Evolutionary conservation across 2,888 invertebrate genomes (phyloP).

Genomic region (Drosophila fungiperda): DNA sequence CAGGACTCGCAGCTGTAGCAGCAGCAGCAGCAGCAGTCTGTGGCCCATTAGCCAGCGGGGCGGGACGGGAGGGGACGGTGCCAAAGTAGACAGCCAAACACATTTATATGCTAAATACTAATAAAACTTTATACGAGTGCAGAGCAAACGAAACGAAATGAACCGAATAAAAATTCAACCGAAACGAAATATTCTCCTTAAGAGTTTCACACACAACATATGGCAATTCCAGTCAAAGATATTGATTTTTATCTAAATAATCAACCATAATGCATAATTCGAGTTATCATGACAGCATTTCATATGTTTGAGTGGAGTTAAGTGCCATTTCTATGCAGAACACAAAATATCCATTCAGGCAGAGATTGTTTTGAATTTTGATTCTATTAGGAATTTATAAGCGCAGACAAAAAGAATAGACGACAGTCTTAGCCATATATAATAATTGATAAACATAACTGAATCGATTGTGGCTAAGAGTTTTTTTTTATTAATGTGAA

Average conservation of each 20-base stretch:
- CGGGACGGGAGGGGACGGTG: neutral
- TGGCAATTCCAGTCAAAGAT: conserved; percentile 17
- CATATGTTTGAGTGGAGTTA: neutral
- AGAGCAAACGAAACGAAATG: neutral
- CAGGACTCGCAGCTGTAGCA: conserved; percentile 46
- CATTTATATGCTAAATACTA: conserved; percentile 72
- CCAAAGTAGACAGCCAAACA: conserved; percentile 45
- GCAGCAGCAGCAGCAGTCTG: conserved; percentile 24
- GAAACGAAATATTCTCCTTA: neutral
- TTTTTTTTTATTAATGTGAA: too few relatives aligned
- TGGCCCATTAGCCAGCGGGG: conserved; percentile 53
- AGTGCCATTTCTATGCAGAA: neutral
- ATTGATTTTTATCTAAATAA: conserved; percentile 23
- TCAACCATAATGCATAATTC: conserved; percentile 9
- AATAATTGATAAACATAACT: neutral
- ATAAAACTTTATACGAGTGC: conserved; percentile 51
- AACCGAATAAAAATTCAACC: neutral
- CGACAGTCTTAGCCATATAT: neutral
- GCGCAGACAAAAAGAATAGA: neutral
- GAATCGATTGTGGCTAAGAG: too few relatives aligned
- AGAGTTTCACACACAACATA: conserved; percentile 20
- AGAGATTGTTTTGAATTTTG: neutral
- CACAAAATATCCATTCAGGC: neutral
- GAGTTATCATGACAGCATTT: conserved; percentile 5
- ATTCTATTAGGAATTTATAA: neutral